Evolutionary conservation across 2,888 invertebrate species (phyloP).

Genomic region (Pseudococcus viburni): DNA sequence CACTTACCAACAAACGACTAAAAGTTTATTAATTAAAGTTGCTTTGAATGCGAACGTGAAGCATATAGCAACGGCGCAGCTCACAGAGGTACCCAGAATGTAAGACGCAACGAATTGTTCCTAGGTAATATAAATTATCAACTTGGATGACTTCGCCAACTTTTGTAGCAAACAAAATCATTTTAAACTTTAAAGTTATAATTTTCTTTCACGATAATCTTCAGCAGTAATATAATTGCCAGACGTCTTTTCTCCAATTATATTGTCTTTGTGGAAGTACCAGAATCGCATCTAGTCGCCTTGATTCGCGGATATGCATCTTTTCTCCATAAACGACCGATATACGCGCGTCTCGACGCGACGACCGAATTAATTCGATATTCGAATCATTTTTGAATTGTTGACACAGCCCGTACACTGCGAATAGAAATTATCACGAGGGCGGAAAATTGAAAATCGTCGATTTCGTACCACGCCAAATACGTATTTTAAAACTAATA

Average conservation of each 20-base stretch:
- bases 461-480: too few species aligned
- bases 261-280: slow-evolving; percentile 2
- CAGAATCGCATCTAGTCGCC: neutral
- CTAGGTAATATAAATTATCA: slow-evolving; percentile 56
- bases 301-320: neutral
- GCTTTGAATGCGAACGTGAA: slow-evolving; percentile 35
- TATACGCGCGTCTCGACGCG: neutral
- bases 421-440: too few species aligned
- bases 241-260: slow-evolving; percentile 37
- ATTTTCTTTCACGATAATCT: slow-evolving; percentile 53
- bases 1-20: slow-evolving; percentile 55
- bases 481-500: too few species aligned
- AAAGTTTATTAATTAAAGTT: slow-evolving; percentile 64
- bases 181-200: slow-evolving; percentile 57
- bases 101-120: slow-evolving; percentile 49
- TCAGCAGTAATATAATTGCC: slow-evolving; percentile 43
- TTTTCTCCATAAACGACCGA: neutral
- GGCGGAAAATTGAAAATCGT: too few species aligned
- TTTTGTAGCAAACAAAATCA: slow-evolving; percentile 51
- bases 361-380: neutral
- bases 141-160: slow-evolving; percentile 51
- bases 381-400: neutral
- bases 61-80: neutral
- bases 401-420: neutral
- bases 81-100: slow-evolving; percentile 29